Evolutionary conservation across 1,140 invertebrate species (phyloP).

Genomic region (Adelges cooleyi): DNA sequence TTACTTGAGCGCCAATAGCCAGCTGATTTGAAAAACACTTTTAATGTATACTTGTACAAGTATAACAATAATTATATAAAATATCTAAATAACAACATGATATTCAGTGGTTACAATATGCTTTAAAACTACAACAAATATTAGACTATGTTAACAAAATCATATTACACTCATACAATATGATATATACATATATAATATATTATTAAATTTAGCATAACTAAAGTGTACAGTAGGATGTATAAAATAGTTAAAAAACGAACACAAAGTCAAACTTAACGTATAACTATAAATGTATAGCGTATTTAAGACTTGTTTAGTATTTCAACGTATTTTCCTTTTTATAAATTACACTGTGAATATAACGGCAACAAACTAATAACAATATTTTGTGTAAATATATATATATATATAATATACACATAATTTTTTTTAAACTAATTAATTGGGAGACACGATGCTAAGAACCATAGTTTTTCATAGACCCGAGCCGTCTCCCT

Average conservation of each 20-base stretch:
- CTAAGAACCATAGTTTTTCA: too few relatives aligned
- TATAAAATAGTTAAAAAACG: constrained; percentile 18
- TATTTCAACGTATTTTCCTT: too few relatives aligned
- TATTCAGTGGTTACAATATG: neutral
- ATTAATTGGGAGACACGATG: too few relatives aligned
- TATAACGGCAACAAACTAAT: too few relatives aligned
- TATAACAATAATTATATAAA: neutral
- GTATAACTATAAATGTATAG: too few relatives aligned
- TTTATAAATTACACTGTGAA: too few relatives aligned
- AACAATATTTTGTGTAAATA: too few relatives aligned
- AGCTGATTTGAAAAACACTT: neutral
- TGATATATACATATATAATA: neutral
- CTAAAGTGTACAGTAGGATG: constrained; percentile 16
- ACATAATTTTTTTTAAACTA: too few relatives aligned
- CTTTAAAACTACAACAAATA: constrained; percentile 16
- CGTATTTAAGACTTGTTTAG: too few relatives aligned
- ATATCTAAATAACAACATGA: constrained; percentile 21
- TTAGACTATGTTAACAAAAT: constrained; percentile 9
- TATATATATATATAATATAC: too few relatives aligned
- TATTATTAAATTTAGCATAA: neutral
- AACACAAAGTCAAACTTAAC: constrained; percentile 5
- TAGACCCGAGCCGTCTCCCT: too few relatives aligned
- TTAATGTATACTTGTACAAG: neutral
- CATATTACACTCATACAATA: neutral
- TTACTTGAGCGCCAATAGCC: neutral